Percentiles rank a stretch among this genome's conserved stretches.
Evolutionary conservation across 2,888 invertebrate genomes (phyloP).

Genomic region (Dione vanillae): DNA sequence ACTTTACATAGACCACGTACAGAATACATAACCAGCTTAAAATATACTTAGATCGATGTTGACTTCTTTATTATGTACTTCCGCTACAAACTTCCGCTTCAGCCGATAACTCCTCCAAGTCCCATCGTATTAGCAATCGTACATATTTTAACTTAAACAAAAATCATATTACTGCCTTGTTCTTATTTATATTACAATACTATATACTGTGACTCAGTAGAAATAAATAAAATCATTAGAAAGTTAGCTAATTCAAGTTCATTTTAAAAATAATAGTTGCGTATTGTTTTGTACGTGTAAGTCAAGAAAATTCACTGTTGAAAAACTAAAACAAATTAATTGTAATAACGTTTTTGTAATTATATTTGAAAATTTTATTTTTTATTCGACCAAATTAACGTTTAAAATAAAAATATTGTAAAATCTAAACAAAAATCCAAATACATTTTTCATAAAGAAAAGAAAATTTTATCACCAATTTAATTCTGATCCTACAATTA

Average conservation of each 20-base stretch:
- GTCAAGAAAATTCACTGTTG: no score
- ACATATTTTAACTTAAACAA: slow-evolving; percentile 66
- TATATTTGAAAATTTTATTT: no score
- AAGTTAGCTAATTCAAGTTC: background rate
- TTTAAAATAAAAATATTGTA: no score
- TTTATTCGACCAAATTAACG: no score
- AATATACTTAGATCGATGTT: slow-evolving; percentile 9
- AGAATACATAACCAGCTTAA: slow-evolving; percentile 8
- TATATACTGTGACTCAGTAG: slow-evolving; percentile 12
- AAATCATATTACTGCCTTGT: slow-evolving; percentile 63
- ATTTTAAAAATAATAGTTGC: no score
- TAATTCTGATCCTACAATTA: no score
- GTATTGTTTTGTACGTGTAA: no score
- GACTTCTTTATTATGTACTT: slow-evolving; percentile 25
- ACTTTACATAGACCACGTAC: background rate
- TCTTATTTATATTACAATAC: slow-evolving; percentile 17
- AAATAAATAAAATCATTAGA: background rate
- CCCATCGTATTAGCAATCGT: slow-evolving; percentile 27
- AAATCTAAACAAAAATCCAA: no score
- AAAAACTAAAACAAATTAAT: no score
- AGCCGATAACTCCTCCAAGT: slow-evolving; percentile 7
- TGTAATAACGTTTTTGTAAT: no score
- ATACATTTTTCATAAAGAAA: no score
- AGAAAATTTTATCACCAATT: no score
- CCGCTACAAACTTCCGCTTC: slow-evolving; percentile 15